These are phyloP conservation scores for Machimus atricapillus DNA, from an alignment of 2,888 invertebrate species.

Conservation along the genomic window DNA sequence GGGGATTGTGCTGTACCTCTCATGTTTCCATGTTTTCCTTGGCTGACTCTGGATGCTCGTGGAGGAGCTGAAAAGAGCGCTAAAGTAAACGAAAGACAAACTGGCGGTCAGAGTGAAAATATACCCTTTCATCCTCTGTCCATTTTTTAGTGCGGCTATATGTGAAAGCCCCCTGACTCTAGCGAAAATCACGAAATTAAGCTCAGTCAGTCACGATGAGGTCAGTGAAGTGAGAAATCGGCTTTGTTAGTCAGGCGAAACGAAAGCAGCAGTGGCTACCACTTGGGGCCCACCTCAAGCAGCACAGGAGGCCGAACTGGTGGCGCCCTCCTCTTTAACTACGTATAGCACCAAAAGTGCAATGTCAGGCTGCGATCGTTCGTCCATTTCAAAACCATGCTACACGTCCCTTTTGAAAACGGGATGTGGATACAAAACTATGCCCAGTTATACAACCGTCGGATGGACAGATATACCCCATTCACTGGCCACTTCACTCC, in stretches of 20 bases:
- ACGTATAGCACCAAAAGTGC: not conserved
- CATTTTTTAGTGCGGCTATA: not conserved
- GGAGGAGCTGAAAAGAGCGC: not conserved
- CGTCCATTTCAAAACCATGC: constrained; percentile 17
- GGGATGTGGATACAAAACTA: constrained; percentile 8
- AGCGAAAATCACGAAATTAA: constrained; percentile 13
- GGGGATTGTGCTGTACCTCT: not conserved
- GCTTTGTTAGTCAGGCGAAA: constrained; percentile 32
- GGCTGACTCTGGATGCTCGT: not conserved
- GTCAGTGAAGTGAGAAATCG: constrained; percentile 30
- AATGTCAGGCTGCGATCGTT: constrained; percentile 27
- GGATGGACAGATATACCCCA: not conserved
- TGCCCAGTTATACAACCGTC: not conserved
- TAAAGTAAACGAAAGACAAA: constrained; percentile 6
- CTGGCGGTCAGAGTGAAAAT: not conserved
- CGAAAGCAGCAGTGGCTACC: not conserved
- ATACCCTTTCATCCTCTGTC: constrained; percentile 11
- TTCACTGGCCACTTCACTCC: not conserved
- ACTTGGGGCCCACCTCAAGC: constrained; percentile 1
- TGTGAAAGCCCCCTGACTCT: not conserved
- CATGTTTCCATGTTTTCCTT: not conserved
- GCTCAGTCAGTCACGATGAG: not conserved
- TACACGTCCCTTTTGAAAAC: not conserved
- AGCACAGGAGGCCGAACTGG: not conserved
- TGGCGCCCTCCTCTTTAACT: not conserved